These are phyloP conservation scores for Volucella zonaria DNA, from an alignment of 2,888 invertebrate genomes.

Conservation along the genomic window DNA sequence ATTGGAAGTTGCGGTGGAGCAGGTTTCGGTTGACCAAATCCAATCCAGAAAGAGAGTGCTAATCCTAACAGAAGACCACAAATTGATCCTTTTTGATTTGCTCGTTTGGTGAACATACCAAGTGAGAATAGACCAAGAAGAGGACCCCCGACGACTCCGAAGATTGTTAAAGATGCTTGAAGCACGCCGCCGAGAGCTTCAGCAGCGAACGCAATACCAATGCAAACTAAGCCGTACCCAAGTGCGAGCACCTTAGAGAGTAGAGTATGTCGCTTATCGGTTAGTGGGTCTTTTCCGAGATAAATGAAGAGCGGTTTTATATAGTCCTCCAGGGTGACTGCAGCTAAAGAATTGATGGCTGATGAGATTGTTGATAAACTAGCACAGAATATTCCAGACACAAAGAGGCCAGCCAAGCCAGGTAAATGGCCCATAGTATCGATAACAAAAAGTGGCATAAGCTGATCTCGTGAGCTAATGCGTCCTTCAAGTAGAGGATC, in stretches of 20 bases:
- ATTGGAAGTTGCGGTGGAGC: constrained; percentile 84
- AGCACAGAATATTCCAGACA: constrained; percentile 95
- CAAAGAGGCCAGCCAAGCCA: constrained; percentile 93
- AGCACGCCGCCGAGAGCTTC: constrained; percentile 92
- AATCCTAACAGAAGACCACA: constrained; percentile 87
- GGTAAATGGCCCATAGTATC: constrained; percentile 88
- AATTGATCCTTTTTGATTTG: constrained; percentile 89
- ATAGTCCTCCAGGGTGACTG: constrained; percentile 95
- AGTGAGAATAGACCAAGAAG: constrained; percentile 92
- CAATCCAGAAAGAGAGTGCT: constrained; percentile 90
- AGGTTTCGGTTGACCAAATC: constrained; percentile 91
- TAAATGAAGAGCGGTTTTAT: constrained; percentile 84
- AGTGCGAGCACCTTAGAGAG: constrained; percentile 88
- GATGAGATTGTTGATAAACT: constrained; percentile 96
- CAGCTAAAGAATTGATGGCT: constrained; percentile 94
- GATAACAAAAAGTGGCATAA: constrained; percentile 91
- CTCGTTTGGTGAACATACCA: constrained; percentile 90
- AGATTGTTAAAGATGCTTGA: constrained; percentile 93
- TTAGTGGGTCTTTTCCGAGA: constrained; percentile 80
- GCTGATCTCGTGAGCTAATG: constrained; percentile 88
- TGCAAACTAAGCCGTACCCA: constrained; percentile 88
- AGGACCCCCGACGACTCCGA: constrained; percentile 94
- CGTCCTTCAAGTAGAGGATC: constrained; percentile 88
- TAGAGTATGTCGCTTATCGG: constrained; percentile 83
- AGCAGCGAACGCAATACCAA: constrained; percentile 92